Conservation (phyloP, 2,888 invertebrate genomes). For the Drepana falcataria region DNA sequence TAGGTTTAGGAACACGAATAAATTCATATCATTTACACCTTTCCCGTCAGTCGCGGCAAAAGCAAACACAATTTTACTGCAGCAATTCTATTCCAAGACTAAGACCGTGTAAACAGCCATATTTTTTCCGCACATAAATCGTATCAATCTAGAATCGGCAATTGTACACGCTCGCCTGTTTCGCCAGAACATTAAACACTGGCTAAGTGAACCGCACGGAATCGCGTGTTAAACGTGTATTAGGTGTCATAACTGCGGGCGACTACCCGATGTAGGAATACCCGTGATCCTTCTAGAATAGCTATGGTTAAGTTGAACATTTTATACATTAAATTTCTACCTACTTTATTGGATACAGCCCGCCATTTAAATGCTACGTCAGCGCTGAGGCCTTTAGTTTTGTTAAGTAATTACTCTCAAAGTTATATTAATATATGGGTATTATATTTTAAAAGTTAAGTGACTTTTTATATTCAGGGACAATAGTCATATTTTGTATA, state of each 20-base stretch:
- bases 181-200: constrained; percentile 47
- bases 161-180: constrained; percentile 37
- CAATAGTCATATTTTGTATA: too few relatives aligned
- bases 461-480: too few relatives aligned
- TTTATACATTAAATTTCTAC: neutral
- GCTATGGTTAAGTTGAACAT: constrained; percentile 4
- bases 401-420: too few relatives aligned
- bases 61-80: neutral
- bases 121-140: constrained; percentile 22
- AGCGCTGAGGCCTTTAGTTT: too few relatives aligned
- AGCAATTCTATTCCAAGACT: neutral
- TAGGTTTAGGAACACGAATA: neutral
- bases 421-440: too few relatives aligned
- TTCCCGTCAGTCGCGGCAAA: neutral
- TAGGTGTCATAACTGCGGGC: constrained; percentile 66
- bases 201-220: constrained; percentile 39
- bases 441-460: too few relatives aligned
- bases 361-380: too few relatives aligned
- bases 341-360: too few relatives aligned
- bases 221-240: constrained; percentile 70
- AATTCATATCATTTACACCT: neutral
- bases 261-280: constrained; percentile 25
- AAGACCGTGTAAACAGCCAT: constrained; percentile 1
- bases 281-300: constrained; percentile 20
- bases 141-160: constrained; percentile 45